phyloP scores from a whole-genome alignment of 2,797 vertebrate species.

The Cyprinodon diabolis region DNA sequence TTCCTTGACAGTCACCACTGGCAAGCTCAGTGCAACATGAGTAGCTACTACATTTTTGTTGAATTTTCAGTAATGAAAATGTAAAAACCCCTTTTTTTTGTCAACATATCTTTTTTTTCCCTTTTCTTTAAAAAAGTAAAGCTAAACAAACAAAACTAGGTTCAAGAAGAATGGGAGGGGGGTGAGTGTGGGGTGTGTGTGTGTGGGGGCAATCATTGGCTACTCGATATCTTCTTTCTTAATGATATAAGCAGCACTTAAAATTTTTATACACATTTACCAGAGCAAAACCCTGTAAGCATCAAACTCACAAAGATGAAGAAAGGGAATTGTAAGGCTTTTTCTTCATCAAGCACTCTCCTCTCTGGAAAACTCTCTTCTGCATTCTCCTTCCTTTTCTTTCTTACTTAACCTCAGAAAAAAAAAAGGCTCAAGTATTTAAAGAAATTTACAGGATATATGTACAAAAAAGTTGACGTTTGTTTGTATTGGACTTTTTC shows the following conservation, averaged over 20 bases:
- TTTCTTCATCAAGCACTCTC: constrained; percentile 96
- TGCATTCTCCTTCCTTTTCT: constrained; percentile 74
- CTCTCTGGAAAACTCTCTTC: constrained; percentile 71
- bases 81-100: constrained; percentile 89
- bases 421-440: constrained; percentile 99
- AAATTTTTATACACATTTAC: constrained; percentile 88
- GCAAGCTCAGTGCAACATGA: constrained; percentile 98
- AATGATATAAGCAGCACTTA: constrained; percentile 99
- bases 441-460: constrained; percentile 99
- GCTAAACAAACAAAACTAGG: constrained; percentile 83
- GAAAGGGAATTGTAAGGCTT: constrained; percentile 99
- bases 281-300: constrained; percentile 98
- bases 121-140: constrained; percentile 96
- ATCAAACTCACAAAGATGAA: constrained; percentile 95
- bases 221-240: constrained; percentile 92
- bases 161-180: constrained; percentile 15
- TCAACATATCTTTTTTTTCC: constrained; percentile 88
- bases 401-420: constrained; percentile 76
- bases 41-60: constrained; percentile 91
- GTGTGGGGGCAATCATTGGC: constrained; percentile 81
- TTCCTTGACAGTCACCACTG: constrained; percentile 93
- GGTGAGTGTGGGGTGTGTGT: neutral
- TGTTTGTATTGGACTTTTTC: constrained; percentile 80
- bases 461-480: constrained; percentile 90
- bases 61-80: constrained; percentile 97